Evolutionary conservation across 2,797 vertebrate species (phyloP).

Genomic region (Xiphophorus birchmanni): DNA sequence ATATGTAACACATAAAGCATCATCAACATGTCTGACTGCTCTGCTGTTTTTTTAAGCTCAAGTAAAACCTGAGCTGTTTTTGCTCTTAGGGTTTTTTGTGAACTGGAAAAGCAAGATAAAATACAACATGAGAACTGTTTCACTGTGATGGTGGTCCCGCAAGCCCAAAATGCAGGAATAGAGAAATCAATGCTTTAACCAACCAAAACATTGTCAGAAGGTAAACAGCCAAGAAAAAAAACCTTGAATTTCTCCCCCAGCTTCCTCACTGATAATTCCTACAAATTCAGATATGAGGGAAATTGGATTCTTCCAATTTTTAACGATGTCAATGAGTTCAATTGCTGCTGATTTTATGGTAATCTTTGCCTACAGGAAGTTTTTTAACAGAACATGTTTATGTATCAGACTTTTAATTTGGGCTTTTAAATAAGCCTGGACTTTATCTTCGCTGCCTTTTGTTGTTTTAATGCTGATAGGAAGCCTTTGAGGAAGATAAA

Average conservation of each 20-base stretch:
- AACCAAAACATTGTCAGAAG: slow-evolving; percentile 1
- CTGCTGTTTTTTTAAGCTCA: slow-evolving; percentile 3
- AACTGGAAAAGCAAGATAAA: not conserved
- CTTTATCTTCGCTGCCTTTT: slow-evolving; percentile 12
- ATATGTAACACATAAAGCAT: not conserved
- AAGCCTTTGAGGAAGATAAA: slow-evolving; percentile 47
- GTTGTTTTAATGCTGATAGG: slow-evolving; percentile 47
- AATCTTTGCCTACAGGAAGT: slow-evolving; percentile 12
- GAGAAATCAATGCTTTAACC: slow-evolving; percentile 4
- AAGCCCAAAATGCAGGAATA: slow-evolving; percentile 2
- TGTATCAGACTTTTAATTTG: slow-evolving; percentile 16
- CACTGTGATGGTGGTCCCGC: not conserved
- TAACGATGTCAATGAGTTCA: slow-evolving; percentile 6
- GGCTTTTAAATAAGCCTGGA: slow-evolving; percentile 11
- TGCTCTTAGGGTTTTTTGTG: not conserved
- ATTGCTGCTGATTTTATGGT: slow-evolving; percentile 5
- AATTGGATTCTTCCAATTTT: slow-evolving; percentile 12
- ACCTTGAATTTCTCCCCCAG: not conserved
- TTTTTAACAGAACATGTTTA: slow-evolving; percentile 16
- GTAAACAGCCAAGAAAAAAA: not conserved
- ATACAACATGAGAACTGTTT: not conserved
- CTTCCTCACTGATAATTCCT: not conserved
- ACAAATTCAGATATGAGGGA: not conserved
- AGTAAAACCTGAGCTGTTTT: not conserved
- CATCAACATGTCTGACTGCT: not conserved